A percentile compares a stretch with the other conserved stretches of the same genome.
Evolutionary conservation across 1,140 invertebrate species (phyloP).

Genomic region (Magallana gigas): DNA sequence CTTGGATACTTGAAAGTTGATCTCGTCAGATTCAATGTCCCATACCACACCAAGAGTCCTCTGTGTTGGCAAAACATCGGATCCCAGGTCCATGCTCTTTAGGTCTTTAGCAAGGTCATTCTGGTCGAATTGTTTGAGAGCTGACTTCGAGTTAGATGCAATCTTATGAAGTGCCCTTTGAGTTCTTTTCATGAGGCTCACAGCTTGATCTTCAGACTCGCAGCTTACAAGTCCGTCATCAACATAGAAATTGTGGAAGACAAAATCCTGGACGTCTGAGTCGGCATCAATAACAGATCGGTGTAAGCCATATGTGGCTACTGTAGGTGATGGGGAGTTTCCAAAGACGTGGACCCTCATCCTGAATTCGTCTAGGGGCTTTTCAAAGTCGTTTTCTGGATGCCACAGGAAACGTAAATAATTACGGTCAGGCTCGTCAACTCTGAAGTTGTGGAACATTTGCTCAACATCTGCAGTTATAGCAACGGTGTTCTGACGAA

Average conservation of each 20-base stretch:
- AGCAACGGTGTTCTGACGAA: conserved; percentile 52
- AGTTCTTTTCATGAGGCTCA: conserved; percentile 44
- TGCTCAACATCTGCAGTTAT: conserved; percentile 56
- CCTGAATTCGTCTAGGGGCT: background rate
- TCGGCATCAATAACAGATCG: no score
- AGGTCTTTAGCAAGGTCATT: conserved; percentile 51
- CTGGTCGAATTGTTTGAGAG: conserved; percentile 38
- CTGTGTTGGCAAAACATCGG: conserved; percentile 46
- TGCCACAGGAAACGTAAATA: background rate
- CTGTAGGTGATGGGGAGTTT: no score
- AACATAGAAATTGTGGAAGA: no score
- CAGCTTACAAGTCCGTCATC: conserved; percentile 10
- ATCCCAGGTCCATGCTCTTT: conserved; percentile 42
- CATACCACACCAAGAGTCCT: conserved; percentile 55
- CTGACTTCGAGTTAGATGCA: conserved; percentile 45
- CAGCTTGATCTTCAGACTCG: conserved; percentile 14
- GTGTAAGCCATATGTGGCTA: no score
- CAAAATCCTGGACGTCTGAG: no score
- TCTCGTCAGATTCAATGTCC: conserved; percentile 51
- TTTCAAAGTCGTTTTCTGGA: conserved; percentile 49
- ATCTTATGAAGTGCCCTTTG: conserved; percentile 50
- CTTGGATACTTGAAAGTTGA: conserved; percentile 47
- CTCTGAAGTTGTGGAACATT: conserved; percentile 57
- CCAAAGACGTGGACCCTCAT: no score
- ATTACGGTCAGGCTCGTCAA: background rate